Percentiles rank a stretch among this genome's conserved stretches.
Evolutionary conservation across 2,888 invertebrate species (phyloP).

Genomic region (Apomyelois bistriatella): DNA sequence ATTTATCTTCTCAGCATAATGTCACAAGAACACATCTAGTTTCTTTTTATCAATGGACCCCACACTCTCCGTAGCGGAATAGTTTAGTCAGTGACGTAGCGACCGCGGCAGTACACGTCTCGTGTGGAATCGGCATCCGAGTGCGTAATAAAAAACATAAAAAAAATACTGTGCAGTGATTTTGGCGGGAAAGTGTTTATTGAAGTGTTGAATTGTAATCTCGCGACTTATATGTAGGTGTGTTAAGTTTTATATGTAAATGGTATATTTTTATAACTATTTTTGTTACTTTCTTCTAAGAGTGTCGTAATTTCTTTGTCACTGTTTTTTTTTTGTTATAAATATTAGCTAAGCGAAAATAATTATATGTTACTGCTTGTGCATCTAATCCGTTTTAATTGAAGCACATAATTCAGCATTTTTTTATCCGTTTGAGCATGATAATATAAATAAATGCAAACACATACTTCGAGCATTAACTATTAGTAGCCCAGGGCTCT

Average conservation of each 20-base stretch:
- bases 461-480: too few relatives aligned
- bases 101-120: neutral
- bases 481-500: too few relatives aligned
- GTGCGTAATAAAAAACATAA: neutral
- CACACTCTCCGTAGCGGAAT: neutral
- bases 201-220: neutral
- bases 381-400: too few relatives aligned
- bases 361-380: too few relatives aligned
- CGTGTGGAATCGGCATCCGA: neutral
- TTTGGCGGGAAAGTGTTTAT: neutral
- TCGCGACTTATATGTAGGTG: neutral
- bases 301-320: neutral
- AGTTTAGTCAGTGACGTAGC: neutral
- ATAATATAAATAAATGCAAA: too few relatives aligned
- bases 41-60: neutral
- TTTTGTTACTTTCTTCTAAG: neutral
- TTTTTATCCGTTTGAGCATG: too few relatives aligned
- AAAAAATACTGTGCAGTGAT: slow-evolving; percentile 2
- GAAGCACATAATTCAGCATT: too few relatives aligned
- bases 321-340: too few relatives aligned
- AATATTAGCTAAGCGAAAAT: too few relatives aligned
- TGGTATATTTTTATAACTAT: neutral
- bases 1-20: too few relatives aligned
- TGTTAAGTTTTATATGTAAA: neutral
- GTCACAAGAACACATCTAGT: slow-evolving; percentile 2